phyloP scores from a whole-genome alignment of 2,797 vertebrate genomes.

The Steatocranus sp. region DNA sequence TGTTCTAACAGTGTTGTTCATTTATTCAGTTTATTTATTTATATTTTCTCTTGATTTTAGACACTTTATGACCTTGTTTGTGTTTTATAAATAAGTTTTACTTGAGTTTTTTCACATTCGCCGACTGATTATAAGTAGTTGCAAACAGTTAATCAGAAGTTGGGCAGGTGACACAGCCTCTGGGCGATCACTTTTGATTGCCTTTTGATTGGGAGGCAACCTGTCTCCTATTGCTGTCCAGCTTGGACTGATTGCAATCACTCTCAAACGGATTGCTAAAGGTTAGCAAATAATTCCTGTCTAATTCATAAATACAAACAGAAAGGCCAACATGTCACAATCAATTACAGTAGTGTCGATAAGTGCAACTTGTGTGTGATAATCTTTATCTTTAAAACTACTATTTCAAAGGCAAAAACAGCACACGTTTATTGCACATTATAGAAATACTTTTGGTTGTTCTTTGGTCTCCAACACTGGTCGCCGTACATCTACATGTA shows the following conservation, averaged over 20 bases:
- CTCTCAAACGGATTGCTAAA: background rate
- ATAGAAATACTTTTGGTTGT: background rate
- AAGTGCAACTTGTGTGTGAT: background rate
- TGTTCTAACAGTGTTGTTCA: background rate
- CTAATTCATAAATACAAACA: background rate
- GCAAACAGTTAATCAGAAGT: fast-evolving
- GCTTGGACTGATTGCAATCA: background rate
- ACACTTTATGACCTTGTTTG: background rate
- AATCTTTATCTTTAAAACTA: background rate
- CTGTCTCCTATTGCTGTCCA: background rate
- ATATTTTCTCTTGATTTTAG: background rate
- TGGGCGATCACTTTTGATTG: background rate
- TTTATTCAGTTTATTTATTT: background rate
- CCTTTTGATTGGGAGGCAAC: fast-evolving
- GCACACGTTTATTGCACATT: background rate
- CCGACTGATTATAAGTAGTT: background rate
- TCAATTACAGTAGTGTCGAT: background rate
- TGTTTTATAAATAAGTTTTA: background rate
- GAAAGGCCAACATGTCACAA: background rate
- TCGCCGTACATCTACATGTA: background rate
- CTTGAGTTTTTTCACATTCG: background rate
- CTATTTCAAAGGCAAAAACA: background rate
- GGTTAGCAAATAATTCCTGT: background rate
- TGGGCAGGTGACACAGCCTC: background rate
- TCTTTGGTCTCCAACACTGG: background rate